Base-by-base conservation (phyloP, 2,797 vertebrate species). In the Hyperoplus immaculatus region DNA sequence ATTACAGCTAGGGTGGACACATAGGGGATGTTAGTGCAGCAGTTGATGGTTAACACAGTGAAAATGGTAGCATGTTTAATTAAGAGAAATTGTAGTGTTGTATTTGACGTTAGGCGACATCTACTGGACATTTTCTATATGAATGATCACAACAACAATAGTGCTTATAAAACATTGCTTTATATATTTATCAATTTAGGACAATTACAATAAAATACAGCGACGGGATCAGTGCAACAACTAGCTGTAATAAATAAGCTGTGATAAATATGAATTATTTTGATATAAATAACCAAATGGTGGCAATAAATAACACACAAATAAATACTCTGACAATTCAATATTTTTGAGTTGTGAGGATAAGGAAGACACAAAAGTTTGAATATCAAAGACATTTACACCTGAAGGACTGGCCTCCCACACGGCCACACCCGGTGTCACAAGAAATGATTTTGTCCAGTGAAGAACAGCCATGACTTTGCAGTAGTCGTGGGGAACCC, bases 251-350 rank as follows among this genome's bases (percentile, higher is more conserved):
- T 92, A 92, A 92, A 93, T 92, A 90, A 82, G 53, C 86, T 66
- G 69, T 85, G 80, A 89, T 92, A 92, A 92, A 93, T 92, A 93
- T 69, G 36, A 21, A 83, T 78, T 78, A 15, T 14, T 77, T 72
- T 70, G 81, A 89, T 38, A 84, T 77, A 88, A 82, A 85, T 67
- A 8, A 78, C 55, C 61, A 81, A 58, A 55, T 47, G 21, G 53
- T 69, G 49, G 56, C 11, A 90, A 93, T 93, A 94, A 93, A 92
- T 93, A 91, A 87, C 65, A 82, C 43, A 74, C 43, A 89, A 91
- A 88, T 87, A 92, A 88, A 94, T 87, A 90, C 38, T 76, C 9
- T 68, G 38, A 88, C 6, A 85, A 81, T 38, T 82, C 84, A 80
- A 89, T 82, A 81, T 18, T 10, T 72, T 78, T 29, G 49, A 68